Percentiles rank a stretch among this genome's conserved stretches.
Conservation (phyloP, 2,888 invertebrate species). For the Acanthosepion lycidas region DNA sequence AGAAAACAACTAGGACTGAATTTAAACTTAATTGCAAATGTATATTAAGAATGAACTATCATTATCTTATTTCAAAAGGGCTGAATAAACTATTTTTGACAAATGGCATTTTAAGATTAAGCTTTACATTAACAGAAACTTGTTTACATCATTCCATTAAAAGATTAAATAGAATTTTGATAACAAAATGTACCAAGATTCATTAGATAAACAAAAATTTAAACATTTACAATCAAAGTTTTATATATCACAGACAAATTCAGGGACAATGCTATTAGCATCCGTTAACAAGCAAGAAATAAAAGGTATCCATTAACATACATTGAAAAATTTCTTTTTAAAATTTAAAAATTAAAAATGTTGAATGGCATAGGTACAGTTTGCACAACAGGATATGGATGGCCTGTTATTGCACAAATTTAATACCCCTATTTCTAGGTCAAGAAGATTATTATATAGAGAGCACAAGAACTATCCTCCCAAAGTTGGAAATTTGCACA, state of each 20-base stretch:
- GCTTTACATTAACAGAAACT: too few species aligned
- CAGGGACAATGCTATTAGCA: background rate
- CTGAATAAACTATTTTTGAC: too few species aligned
- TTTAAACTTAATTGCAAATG: too few species aligned
- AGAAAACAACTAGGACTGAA: too few species aligned
- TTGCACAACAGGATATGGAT: background rate
- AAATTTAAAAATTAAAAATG: background rate
- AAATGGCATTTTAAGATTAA: too few species aligned
- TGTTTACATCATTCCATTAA: too few species aligned
- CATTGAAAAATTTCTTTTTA: background rate
- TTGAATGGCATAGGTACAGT: background rate
- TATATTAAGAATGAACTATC: too few species aligned
- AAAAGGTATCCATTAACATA: background rate
- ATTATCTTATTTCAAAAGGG: too few species aligned
- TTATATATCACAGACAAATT: background rate
- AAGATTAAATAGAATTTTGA: background rate
- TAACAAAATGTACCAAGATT: constrained; percentile 6
- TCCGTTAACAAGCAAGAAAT: background rate
- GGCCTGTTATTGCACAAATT: background rate
- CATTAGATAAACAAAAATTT: background rate
- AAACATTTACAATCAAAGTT: background rate
- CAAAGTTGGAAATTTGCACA: constrained; percentile 39
- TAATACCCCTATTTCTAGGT: background rate
- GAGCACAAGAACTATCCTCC: background rate
- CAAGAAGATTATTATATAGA: background rate